Evolutionary conservation across 2,888 invertebrate genomes (phyloP).

Genomic region (Mesorhabditis sp.): DNA sequence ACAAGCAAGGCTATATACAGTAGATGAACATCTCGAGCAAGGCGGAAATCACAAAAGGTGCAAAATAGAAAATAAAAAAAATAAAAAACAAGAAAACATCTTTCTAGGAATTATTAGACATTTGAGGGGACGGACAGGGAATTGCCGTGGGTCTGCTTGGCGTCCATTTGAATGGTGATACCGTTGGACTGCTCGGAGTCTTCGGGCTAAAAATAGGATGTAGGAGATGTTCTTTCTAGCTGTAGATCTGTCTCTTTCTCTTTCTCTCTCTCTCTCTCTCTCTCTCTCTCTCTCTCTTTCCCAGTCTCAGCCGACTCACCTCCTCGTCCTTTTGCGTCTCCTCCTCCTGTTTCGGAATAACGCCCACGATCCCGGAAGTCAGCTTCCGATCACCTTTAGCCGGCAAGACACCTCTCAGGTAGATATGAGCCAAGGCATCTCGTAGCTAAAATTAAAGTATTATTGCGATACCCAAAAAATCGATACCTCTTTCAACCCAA

Average conservation of each 20-base stretch:
- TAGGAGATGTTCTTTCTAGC: neutral
- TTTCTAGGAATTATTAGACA: neutral
- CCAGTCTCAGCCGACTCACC: neutral
- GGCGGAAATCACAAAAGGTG: too few species aligned
- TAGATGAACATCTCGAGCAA: too few species aligned
- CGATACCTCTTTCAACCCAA: slow-evolving; percentile 39
- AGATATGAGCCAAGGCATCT: slow-evolving; percentile 39
- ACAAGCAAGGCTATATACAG: too few species aligned
- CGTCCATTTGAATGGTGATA: neutral
- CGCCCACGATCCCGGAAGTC: slow-evolving; percentile 17
- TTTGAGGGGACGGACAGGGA: neutral
- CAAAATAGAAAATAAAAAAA: too few species aligned
- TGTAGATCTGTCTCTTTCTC: neutral
- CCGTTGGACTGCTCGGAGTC: neutral
- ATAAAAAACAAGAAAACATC: too few species aligned
- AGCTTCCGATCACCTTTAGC: slow-evolving; percentile 28
- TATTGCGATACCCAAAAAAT: neutral
- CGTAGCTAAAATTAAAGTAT: slow-evolving; percentile 26
- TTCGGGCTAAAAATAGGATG: neutral
- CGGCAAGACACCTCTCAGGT: slow-evolving; percentile 35
- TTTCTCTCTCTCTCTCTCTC: slow-evolving; percentile 8
- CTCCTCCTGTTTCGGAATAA: neutral
- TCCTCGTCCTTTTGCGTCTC: slow-evolving; percentile 3
- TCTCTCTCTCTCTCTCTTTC: slow-evolving; percentile 7
- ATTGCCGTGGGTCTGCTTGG: neutral